These are phyloP conservation scores for Lytechinus pictus DNA, from an alignment of 35 echinoderm and acorn worm species.

Conservation along the genomic window DNA sequence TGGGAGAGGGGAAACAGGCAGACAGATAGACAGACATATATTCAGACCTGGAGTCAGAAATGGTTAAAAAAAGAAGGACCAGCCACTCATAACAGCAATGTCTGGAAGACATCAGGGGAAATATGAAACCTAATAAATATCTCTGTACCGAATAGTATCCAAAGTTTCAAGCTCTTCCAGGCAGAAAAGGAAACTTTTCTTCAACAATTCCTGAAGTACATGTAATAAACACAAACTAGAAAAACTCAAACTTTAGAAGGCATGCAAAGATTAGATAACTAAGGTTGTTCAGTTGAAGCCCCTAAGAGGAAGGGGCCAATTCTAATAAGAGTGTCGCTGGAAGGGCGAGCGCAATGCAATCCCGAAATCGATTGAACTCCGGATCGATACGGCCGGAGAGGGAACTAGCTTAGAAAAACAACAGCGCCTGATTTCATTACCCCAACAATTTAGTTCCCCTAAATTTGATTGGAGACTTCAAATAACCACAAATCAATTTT, in stretches of 20 bases:
- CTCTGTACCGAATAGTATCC: not conserved
- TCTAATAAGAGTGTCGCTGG: not conserved
- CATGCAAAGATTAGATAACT: not conserved
- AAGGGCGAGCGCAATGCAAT: not conserved
- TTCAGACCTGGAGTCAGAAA: not conserved
- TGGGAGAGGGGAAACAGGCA: not conserved
- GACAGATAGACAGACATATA: not conserved
- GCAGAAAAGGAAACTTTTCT: not conserved
- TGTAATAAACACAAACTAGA: not conserved
- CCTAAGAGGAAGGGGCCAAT: not conserved
- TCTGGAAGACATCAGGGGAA: not conserved
- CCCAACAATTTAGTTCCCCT: conserved; percentile 1
- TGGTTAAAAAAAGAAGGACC: not conserved
- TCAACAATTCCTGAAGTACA: not conserved
- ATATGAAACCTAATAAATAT: not conserved
- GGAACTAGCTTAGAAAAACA: conserved; percentile 2
- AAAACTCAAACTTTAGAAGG: not conserved
- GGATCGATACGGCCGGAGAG: not conserved
- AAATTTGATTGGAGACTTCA: conserved; percentile 5
- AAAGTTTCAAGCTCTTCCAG: not conserved
- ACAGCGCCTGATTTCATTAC: conserved; percentile 17
- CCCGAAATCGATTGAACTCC: not conserved
- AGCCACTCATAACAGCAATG: not conserved
- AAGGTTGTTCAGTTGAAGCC: not conserved
- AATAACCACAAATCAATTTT: not conserved